Conservation (phyloP, 2,797 vertebrate species). For the Cyclura pinguis region DNA sequence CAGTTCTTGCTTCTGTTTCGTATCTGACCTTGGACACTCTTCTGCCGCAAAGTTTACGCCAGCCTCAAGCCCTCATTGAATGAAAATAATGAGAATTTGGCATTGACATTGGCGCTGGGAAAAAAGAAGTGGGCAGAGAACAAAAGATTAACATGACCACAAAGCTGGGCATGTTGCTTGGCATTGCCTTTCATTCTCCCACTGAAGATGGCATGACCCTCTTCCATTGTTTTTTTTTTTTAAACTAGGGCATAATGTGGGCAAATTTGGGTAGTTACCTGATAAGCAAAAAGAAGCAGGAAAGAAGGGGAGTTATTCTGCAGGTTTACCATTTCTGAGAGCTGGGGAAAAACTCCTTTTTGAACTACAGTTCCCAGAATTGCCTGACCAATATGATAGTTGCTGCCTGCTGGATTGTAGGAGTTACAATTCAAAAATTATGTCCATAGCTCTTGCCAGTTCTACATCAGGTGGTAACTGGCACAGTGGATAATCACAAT, state of each 20-base stretch:
- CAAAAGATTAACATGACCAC: not conserved
- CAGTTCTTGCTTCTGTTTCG: conserved; percentile 6
- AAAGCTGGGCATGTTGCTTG: not conserved
- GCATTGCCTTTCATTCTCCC: not conserved
- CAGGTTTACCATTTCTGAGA: not conserved
- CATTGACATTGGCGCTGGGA: not conserved
- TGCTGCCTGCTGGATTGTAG: no score
- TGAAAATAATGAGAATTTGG: conserved; percentile 6
- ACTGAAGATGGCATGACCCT: not conserved
- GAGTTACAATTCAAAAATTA: no score
- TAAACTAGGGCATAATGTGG: not conserved
- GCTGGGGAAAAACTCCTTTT: not conserved
- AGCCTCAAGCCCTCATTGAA: not conserved
- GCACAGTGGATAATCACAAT: not conserved
- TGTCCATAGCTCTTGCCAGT: not conserved
- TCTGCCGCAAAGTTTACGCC: not conserved
- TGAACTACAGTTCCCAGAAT: no score
- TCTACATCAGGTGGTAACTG: not conserved
- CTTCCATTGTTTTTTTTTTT: not conserved
- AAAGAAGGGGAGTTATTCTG: not conserved
- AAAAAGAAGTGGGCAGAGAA: not conserved
- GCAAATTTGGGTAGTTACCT: not conserved
- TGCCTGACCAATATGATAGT: no score
- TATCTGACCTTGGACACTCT: conserved; percentile 23
- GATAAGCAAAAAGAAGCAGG: not conserved